Evolutionary conservation across 2,113 vertebrate genomes (phyloP).

Genomic region (Ophiodon elongatus): DNA sequence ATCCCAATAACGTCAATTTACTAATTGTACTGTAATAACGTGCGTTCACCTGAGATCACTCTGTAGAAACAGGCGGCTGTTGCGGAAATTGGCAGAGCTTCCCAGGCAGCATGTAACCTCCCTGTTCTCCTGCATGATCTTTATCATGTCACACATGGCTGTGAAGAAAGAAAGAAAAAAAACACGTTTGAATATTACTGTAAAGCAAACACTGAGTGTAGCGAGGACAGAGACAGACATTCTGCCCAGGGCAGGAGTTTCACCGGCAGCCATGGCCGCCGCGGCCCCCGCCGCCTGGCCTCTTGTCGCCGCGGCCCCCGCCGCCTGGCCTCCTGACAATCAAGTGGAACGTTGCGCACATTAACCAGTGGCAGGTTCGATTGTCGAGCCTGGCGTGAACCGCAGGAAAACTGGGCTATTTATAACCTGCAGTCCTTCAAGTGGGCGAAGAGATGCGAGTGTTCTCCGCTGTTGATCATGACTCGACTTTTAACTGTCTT

Average conservation of each 20-base stretch:
- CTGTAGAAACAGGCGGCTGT: slow-evolving; percentile 95
- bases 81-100: slow-evolving; percentile 95
- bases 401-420: no score
- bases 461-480: no score
- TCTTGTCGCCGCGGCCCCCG: no score
- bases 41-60: slow-evolving; percentile 92
- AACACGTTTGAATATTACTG: background rate
- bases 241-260: background rate
- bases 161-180: slow-evolving; percentile 22
- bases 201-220: background rate
- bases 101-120: slow-evolving; percentile 98
- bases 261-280: no score
- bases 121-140: slow-evolving; percentile 98
- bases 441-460: no score
- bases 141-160: slow-evolving; percentile 99
- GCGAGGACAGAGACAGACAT: background rate
- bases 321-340: no score
- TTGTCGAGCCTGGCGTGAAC: no score
- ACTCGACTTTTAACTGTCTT: no score
- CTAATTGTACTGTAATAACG: background rate
- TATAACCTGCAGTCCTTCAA: no score
- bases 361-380: no score
- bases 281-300: no score
- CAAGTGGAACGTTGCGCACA: no score
- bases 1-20: background rate